Percentiles rank a stretch among this genome's conserved stretches.
Conservation (phyloP, 2,113 vertebrate genomes). For the Chionodraco myersi region DNA sequence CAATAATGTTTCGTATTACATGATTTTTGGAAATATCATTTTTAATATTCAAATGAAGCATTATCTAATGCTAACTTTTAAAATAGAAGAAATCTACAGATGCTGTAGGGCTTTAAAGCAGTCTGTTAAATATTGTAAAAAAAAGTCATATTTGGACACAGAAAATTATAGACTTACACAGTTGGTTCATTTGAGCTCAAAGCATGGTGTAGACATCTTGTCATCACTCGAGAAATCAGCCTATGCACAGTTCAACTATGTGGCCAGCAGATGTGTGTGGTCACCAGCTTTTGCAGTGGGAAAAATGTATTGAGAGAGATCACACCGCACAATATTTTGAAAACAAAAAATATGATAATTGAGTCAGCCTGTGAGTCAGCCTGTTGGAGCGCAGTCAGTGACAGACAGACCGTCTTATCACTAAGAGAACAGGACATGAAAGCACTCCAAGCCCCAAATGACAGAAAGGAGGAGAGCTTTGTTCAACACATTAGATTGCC, state of each 20-base stretch:
- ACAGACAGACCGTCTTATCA: constrained; percentile 69
- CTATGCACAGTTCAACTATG: constrained; percentile 5
- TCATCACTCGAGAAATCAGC: constrained; percentile 19
- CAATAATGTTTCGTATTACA: no score
- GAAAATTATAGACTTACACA: background rate
- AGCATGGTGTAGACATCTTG: constrained; percentile 16
- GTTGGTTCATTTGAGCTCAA: constrained; percentile 22
- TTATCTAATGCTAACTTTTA: no score
- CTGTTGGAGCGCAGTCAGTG: constrained; percentile 53
- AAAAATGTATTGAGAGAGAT: constrained; percentile 18
- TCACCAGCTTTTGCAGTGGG: constrained; percentile 18
- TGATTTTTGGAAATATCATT: no score
- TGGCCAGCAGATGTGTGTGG: constrained; percentile 59
- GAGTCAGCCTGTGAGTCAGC: constrained; percentile 39
- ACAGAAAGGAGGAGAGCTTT: constrained; percentile 76
- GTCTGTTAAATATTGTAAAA: constrained; percentile 2
- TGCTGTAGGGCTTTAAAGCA: background rate
- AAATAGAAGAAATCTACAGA: no score
- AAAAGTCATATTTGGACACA: background rate
- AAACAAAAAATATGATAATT: background rate
- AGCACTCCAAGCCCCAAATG: constrained; percentile 74
- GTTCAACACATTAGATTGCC: constrained; percentile 79
- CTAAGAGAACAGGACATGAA: constrained; percentile 72
- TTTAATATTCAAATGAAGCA: no score
- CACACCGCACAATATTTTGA: constrained; percentile 40